A percentile compares a stretch with the other conserved stretches of the same genome.
These are phyloP conservation scores for Enteromius paludinosus DNA, from an alignment of 2,797 vertebrate genomes.

Conservation along the genomic window DNA sequence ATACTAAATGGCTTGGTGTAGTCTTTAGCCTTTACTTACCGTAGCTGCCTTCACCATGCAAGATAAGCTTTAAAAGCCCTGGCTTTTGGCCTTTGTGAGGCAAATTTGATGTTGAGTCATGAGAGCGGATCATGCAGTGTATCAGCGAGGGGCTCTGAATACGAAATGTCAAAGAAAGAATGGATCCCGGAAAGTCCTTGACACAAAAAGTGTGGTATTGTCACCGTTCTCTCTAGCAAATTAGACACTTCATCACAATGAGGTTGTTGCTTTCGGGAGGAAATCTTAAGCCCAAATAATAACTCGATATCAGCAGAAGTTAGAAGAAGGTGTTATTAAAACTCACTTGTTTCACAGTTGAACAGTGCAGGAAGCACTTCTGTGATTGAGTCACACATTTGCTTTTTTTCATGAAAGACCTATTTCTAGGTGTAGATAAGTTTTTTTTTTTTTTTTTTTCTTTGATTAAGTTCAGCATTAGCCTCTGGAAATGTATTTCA, in stretches of 20 bases:
- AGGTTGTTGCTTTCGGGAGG: background rate
- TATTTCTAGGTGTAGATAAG: conserved; percentile 10
- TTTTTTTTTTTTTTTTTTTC: background rate
- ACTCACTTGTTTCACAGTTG: background rate
- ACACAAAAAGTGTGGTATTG: conserved; percentile 29
- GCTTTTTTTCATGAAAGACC: background rate
- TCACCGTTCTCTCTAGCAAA: conserved; percentile 22
- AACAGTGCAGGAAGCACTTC: background rate
- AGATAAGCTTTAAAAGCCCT: conserved; percentile 36
- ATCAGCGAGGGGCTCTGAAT: conserved; percentile 55
- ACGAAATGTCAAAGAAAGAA: conserved; percentile 56
- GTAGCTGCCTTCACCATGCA: conserved; percentile 15
- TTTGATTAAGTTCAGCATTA: conserved; percentile 19
- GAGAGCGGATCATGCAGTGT: conserved; percentile 44
- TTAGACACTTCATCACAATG: conserved; percentile 40
- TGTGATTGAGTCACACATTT: background rate
- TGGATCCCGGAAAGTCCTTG: conserved; percentile 34
- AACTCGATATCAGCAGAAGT: background rate
- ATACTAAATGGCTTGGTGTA: conserved; percentile 38
- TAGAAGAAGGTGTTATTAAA: background rate
- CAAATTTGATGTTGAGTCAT: conserved; percentile 58
- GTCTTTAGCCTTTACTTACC: conserved; percentile 38
- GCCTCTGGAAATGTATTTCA: conserved; percentile 28
- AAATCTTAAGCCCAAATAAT: background rate
- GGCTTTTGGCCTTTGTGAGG: conserved; percentile 53